Base-by-base conservation (phyloP, 2,888 invertebrate species). In the Epinotia ramella region DNA sequence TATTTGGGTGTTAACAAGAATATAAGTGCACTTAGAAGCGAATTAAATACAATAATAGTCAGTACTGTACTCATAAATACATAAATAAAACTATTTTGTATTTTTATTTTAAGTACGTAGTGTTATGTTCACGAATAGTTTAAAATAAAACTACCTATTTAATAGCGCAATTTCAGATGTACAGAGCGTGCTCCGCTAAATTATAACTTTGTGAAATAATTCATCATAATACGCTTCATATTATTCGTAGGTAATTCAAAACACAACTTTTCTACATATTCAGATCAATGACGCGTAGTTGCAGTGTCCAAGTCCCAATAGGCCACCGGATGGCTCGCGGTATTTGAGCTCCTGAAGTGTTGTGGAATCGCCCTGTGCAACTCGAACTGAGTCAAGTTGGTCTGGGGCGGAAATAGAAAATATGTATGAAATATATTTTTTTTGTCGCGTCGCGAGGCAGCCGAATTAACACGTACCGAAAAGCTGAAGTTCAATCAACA, bases 401-500 rank as follows among this genome's bases (percentile, higher is more conserved):
- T 28, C 24, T 28, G 24, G 24, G 24, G 24, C 24, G 24, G 24
- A 28, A 0, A 28, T 28, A 28, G 24, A 28, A 28, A 28, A 28
- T 28, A 28, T 28, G 24, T 28, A 28, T 28, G 24, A 28, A 28
- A 28, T 2, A 28, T 1, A 3, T 28, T 2, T 28, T 28, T 28
- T 28, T 28, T 24, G 24, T 2, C n/a, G n/a, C n/a, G 20, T 20
- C 24, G 24, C 24, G 24, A 28, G 24, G 24, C 3, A 28, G 24
- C 24, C 24, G 59, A 28, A 65, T 28, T 60, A 40, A 62, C 56
- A 67, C n/a, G 12, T 56, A 18, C 20, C 28, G n/a, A 73, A 46
- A 56, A 28, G 49, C 9, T 66, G n/a, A 28, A 65, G 59, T 20
- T 73, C 49, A 65, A 73, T 72, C 72, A 46, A n/a, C 28, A 73